These are phyloP conservation scores for Scatophagus argus DNA, from an alignment of 2,113 vertebrate genomes.

Conservation along the genomic window DNA sequence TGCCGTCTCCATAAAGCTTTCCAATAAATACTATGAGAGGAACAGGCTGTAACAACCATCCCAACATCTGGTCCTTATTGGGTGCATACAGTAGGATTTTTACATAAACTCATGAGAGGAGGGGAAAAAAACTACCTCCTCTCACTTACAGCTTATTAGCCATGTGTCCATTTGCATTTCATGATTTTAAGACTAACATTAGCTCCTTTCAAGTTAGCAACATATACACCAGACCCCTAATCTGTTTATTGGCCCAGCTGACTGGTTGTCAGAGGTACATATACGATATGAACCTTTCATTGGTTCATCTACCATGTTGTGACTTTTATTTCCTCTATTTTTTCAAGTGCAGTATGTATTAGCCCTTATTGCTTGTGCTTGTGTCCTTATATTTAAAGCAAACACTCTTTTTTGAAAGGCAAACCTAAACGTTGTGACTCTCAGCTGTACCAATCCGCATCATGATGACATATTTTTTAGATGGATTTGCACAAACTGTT, in stretches of 20 bases:
- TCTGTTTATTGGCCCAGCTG: not conserved
- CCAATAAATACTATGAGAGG: conserved; percentile 31
- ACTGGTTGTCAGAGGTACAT: not conserved
- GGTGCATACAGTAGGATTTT: conserved; percentile 26
- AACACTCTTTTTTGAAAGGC: not conserved
- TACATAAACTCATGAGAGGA: not conserved
- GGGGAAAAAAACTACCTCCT: conserved; percentile 5
- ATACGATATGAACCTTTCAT: not conserved
- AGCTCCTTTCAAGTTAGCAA: not conserved
- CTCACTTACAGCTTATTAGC: conserved; percentile 4
- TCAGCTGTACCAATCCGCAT: not conserved
- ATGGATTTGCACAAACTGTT: not conserved
- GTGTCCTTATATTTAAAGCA: not conserved
- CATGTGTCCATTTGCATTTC: not conserved
- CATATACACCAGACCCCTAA: not conserved
- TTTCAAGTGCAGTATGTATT: too few species aligned
- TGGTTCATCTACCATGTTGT: too few species aligned
- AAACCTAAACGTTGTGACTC: not conserved
- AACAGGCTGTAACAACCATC: conserved; percentile 19
- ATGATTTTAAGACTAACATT: not conserved
- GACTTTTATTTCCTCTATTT: too few species aligned
- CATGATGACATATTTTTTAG: not conserved
- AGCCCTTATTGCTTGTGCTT: not conserved
- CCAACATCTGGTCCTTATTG: conserved; percentile 40
- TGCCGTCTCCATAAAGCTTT: conserved; percentile 52